A percentile compares a stretch with the other conserved stretches of the same genome.
Evolutionary conservation across 2,888 invertebrate species (phyloP).

Genomic region (Plutella xylostella): DNA sequence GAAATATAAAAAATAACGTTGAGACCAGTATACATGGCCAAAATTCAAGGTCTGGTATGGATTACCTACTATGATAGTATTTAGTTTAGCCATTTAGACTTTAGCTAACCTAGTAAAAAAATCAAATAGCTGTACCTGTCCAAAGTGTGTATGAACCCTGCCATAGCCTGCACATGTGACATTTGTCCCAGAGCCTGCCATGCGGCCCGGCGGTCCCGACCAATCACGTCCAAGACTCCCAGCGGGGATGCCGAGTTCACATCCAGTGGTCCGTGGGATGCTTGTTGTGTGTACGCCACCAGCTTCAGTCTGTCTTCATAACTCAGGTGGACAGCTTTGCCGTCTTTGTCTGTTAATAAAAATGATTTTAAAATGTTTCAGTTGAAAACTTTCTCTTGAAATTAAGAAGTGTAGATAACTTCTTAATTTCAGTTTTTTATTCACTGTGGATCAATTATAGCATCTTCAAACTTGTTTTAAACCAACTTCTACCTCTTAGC

Average conservation of each 20-base stretch:
- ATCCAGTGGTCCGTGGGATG: slow-evolving; percentile 84
- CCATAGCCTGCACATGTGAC: slow-evolving; percentile 88
- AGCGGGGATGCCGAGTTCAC: slow-evolving; percentile 80
- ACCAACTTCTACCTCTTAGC: too few relatives aligned
- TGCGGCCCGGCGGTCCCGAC: slow-evolving; percentile 89
- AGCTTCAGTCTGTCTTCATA: slow-evolving; percentile 94
- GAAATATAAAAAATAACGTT: too few relatives aligned
- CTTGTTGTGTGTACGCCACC: slow-evolving; percentile 94
- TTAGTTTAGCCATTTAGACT: background rate
- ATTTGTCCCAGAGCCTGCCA: slow-evolving; percentile 94
- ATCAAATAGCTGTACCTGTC: slow-evolving; percentile 67
- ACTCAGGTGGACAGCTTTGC: slow-evolving; percentile 95
- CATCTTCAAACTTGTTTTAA: too few relatives aligned
- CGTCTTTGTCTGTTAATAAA: slow-evolving; percentile 86
- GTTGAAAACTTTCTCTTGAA: too few relatives aligned
- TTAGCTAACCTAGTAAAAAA: background rate
- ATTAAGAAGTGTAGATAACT: too few relatives aligned
- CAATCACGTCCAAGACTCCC: slow-evolving; percentile 95
- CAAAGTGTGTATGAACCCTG: slow-evolving; percentile 89
- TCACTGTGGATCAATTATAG: too few relatives aligned
- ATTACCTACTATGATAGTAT: background rate
- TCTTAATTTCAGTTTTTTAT: too few relatives aligned
- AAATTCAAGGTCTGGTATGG: too few relatives aligned
- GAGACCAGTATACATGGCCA: too few relatives aligned
- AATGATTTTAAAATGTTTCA: too few relatives aligned